Conservation (phyloP, 2,113 vertebrate species). For the Syngnathus floridae region DNA sequence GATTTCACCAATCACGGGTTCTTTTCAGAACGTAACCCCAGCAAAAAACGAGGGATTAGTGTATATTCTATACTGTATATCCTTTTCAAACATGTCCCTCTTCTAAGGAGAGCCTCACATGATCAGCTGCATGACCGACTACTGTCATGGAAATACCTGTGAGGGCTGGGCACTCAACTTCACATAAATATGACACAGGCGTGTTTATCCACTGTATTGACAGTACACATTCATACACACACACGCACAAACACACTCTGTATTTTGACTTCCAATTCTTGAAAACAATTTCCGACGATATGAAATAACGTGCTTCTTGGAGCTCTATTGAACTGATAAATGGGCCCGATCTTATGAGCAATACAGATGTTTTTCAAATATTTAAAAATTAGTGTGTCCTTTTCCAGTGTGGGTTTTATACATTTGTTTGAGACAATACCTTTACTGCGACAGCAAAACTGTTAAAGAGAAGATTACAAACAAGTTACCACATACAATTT, state of each 20-base stretch:
- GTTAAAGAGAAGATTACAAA: not conserved
- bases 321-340: not conserved
- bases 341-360: not conserved
- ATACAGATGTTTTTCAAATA: not conserved
- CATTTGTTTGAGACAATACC: not conserved
- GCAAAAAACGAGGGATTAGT: too few relatives aligned
- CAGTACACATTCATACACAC: not conserved
- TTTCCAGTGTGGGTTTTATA: not conserved
- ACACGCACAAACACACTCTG: not conserved
- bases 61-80: too few relatives aligned
- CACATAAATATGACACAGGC: not conserved
- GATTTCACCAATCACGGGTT: too few relatives aligned
- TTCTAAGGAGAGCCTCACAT: slow-evolving; percentile 2
- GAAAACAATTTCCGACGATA: not conserved
- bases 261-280: not conserved
- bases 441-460: not conserved
- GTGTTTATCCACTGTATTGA: not conserved
- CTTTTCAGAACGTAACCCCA: too few relatives aligned
- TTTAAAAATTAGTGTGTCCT: not conserved
- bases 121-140: not conserved
- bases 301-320: not conserved
- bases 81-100: not conserved
- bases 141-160: slow-evolving; percentile 8
- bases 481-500: not conserved
- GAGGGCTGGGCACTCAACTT: not conserved